Percentiles rank a stretch among this genome's conserved stretches.
These are phyloP conservation scores for Temnothorax ravouxi DNA, from an alignment of 2,888 invertebrate species.

Conservation along the genomic window DNA sequence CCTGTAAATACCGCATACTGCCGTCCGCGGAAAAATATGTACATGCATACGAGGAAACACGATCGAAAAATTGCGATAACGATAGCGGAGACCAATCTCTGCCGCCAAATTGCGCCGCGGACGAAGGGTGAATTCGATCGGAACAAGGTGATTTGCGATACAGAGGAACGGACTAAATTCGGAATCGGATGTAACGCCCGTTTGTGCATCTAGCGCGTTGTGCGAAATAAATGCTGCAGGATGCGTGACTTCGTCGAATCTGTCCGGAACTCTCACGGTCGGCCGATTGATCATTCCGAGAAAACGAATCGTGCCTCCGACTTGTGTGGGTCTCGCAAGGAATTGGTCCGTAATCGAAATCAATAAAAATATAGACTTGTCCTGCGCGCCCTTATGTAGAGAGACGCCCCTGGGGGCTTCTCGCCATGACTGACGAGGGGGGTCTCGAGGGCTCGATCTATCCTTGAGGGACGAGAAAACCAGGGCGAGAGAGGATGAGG, in stretches of 20 bases:
- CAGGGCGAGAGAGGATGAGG: conserved; percentile 72
- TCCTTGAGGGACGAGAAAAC: conserved; percentile 78
- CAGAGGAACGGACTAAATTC: conserved; percentile 46
- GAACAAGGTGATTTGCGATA: conserved; percentile 70
- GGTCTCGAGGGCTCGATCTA: conserved; percentile 86
- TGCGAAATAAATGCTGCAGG: background rate
- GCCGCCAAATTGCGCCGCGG: conserved; percentile 71
- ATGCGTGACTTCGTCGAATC: conserved; percentile 5
- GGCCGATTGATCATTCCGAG: conserved; percentile 25
- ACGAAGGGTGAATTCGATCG: conserved; percentile 67
- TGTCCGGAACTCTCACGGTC: background rate
- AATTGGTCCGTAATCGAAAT: conserved; percentile 81
- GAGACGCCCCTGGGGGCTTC: conserved; percentile 74
- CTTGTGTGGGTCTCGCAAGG: conserved; percentile 38
- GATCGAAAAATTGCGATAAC: conserved; percentile 77
- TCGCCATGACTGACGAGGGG: conserved; percentile 83
- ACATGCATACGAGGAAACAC: conserved; percentile 64
- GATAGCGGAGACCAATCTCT: conserved; percentile 77
- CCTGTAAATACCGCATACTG: conserved; percentile 76
- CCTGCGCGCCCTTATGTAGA: conserved; percentile 66
- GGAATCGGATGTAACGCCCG: conserved; percentile 8
- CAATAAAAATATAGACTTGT: conserved; percentile 83
- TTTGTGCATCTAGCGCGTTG: background rate
- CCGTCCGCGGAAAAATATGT: conserved; percentile 45
- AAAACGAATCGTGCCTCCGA: conserved; percentile 42